A percentile compares a stretch with the other conserved stretches of the same genome.
Evolutionary conservation across 2,113 vertebrate genomes (phyloP).

Genomic region (Athene cunicularia): DNA sequence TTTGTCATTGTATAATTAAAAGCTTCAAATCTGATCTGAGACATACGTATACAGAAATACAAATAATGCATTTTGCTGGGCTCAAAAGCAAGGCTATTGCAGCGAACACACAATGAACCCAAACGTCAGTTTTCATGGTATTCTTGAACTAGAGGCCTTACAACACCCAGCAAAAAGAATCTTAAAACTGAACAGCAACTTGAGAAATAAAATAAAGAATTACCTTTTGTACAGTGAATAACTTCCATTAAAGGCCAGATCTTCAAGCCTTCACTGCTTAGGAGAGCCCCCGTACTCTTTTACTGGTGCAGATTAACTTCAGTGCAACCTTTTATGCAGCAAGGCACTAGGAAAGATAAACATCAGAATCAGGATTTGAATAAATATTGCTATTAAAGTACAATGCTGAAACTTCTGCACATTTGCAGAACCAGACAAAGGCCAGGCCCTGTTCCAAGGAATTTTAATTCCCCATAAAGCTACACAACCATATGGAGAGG

Average conservation of each 20-base stretch:
- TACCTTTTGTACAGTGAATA: background rate
- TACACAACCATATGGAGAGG: background rate
- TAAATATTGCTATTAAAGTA: slow-evolving; percentile 51
- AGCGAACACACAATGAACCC: background rate
- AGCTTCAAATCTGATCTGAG: background rate
- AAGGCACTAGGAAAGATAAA: slow-evolving; percentile 18
- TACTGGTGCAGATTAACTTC: background rate
- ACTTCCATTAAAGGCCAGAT: background rate
- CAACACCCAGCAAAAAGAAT: background rate
- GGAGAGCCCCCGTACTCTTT: background rate
- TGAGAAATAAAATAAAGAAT: background rate
- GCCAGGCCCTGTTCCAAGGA: slow-evolving; percentile 1
- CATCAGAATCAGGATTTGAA: background rate
- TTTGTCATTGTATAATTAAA: slow-evolving; percentile 2
- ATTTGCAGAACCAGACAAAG: slow-evolving; percentile 31
- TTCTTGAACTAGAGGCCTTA: background rate
- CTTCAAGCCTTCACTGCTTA: background rate
- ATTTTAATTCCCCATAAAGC: slow-evolving; percentile 1
- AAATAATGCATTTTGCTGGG: background rate
- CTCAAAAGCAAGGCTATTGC: background rate
- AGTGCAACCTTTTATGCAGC: background rate
- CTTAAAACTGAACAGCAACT: background rate
- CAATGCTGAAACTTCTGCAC: slow-evolving; percentile 18
- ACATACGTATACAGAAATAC: background rate
- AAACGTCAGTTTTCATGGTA: background rate